phyloP scores from a whole-genome alignment of 1,140 invertebrate genomes.

The Drosophila erecta region DNA sequence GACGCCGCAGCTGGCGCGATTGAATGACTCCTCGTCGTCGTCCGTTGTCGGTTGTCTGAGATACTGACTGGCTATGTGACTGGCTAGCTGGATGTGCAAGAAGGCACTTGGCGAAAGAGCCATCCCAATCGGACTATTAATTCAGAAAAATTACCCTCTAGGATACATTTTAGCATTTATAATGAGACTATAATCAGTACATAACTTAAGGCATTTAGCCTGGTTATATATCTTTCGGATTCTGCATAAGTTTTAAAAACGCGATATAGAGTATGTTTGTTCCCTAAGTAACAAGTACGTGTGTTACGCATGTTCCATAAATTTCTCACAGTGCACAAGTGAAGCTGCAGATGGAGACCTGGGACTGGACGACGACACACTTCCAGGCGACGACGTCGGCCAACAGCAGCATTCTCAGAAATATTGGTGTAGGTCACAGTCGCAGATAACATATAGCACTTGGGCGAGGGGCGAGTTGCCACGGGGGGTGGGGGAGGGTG shows the following conservation, averaged over 20 bases:
- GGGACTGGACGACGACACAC: constrained; percentile 75
- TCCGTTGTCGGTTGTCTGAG: constrained; percentile 65
- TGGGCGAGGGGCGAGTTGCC: not conserved
- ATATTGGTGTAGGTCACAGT: constrained; percentile 85
- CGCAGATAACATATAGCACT: constrained; percentile 81
- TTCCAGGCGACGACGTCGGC: constrained; percentile 78
- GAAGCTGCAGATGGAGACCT: constrained; percentile 38
- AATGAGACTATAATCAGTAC: too few species aligned
- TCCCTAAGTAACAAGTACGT: too few species aligned
- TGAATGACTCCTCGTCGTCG: constrained; percentile 79
- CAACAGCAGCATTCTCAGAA: constrained; percentile 84
- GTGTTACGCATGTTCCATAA: too few species aligned
- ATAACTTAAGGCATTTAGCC: too few species aligned
- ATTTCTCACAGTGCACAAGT: not conserved
- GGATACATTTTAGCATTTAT: too few species aligned
- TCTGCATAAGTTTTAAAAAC: too few species aligned
- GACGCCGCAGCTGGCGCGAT: constrained; percentile 80
- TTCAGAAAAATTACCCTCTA: too few species aligned
- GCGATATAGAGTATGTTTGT: too few species aligned
- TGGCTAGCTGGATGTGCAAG: constrained; percentile 20
- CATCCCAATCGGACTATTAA: too few species aligned
- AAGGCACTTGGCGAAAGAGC: constrained; percentile 26
- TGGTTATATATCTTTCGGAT: too few species aligned
- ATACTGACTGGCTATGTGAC: constrained; percentile 73
- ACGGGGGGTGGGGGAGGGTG: constrained; percentile 13